phyloP scores from a whole-genome alignment of 2,113 vertebrate species.

The Eptesicus fuscus region DNA sequence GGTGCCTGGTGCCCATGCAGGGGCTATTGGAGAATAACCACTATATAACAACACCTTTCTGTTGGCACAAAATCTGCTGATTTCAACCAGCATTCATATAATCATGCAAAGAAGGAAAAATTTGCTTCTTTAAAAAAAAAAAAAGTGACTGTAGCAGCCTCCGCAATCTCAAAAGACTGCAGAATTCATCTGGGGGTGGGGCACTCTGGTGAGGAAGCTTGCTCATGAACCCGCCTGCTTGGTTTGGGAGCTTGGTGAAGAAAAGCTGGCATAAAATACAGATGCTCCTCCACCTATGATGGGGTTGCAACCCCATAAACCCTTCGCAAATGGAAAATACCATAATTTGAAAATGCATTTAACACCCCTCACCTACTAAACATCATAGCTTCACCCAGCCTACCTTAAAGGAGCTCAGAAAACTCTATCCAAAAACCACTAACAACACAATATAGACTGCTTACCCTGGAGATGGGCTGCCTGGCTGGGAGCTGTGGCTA shows the following conservation, averaged over 20 bases:
- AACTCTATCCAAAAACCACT: no score
- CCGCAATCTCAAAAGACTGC: rapidly evolving
- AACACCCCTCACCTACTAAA: no score
- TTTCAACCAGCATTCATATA: not conserved
- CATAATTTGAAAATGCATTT: no score
- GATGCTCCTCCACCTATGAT: not conserved
- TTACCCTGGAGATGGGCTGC: not conserved
- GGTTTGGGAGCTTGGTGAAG: not conserved
- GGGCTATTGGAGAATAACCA: not conserved
- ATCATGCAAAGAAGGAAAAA: not conserved
- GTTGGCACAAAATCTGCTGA: not conserved
- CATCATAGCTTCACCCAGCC: not conserved
- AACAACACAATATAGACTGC: not conserved
- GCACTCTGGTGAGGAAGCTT: not conserved
- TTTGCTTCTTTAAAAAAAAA: not conserved
- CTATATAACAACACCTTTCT: not conserved
- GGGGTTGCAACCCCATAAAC: not conserved
- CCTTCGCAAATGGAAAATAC: not conserved
- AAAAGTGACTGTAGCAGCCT: not conserved
- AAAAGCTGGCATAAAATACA: not conserved
- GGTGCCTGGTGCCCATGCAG: rapidly evolving
- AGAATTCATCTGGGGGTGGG: not conserved
- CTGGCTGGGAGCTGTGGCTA: not conserved
- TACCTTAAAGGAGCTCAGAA: not conserved
- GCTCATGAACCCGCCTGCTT: not conserved